These are phyloP conservation scores for Marcusenius ussheri DNA, from an alignment of 2,113 vertebrate species.

Conservation along the genomic window DNA sequence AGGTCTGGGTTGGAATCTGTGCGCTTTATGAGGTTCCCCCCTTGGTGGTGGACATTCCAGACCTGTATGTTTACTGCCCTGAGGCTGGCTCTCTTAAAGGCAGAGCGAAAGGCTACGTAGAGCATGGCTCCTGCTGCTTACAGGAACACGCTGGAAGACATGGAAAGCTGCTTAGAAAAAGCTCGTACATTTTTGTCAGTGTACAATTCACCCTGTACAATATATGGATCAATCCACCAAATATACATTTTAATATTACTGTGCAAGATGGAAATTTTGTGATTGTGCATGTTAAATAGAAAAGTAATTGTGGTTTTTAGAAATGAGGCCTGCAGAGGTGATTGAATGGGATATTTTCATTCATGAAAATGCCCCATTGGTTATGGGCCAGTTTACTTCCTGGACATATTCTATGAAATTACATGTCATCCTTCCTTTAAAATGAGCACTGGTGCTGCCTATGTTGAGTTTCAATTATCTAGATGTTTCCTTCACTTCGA, in stretches of 20 bases:
- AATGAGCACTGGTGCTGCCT: not conserved
- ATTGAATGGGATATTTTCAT: not conserved
- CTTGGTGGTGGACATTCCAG: slow-evolving; percentile 36
- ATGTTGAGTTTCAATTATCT: not conserved
- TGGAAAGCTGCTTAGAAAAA: not conserved
- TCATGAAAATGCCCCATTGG: not conserved
- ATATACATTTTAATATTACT: not conserved
- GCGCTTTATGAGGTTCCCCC: slow-evolving; percentile 15
- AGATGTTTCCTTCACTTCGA: not conserved
- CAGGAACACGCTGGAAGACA: not conserved
- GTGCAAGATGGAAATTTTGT: not conserved
- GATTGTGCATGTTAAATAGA: not conserved
- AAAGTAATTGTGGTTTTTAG: not conserved
- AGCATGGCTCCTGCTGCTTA: not conserved
- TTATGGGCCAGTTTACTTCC: not conserved
- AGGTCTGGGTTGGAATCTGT: slow-evolving; percentile 22
- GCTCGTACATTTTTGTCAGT: not conserved
- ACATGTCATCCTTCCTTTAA: not conserved
- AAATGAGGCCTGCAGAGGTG: not conserved
- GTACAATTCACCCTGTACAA: not conserved
- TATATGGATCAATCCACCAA: not conserved
- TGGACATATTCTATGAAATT: not conserved
- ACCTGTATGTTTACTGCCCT: slow-evolving; percentile 34
- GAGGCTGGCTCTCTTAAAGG: slow-evolving; percentile 34
- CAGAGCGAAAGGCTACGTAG: not conserved